phyloP scores from a whole-genome alignment of 2,797 vertebrate species.

The Alauda arvensis region DNA sequence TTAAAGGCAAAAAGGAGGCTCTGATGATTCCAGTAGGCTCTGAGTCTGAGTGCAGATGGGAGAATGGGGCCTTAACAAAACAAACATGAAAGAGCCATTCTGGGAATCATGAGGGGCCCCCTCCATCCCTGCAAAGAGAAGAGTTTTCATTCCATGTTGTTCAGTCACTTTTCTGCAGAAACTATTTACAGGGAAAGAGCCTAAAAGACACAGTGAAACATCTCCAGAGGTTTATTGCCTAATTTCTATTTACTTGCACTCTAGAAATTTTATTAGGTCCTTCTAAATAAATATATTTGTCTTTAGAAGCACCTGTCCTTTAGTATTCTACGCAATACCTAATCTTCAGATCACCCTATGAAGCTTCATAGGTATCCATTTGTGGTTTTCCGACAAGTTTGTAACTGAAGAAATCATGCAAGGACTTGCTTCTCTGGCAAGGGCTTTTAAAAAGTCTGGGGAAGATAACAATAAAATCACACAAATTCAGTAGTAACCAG shows the following conservation, averaged over 20 bases:
- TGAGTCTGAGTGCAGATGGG: neutral
- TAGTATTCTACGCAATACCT: neutral
- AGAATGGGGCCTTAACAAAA: neutral
- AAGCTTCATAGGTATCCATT: neutral
- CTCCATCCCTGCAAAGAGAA: neutral
- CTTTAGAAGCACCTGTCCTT: neutral
- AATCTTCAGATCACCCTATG: neutral
- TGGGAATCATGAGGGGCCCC: neutral
- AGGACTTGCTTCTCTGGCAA: neutral
- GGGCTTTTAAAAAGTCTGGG: neutral
- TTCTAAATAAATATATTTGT: neutral
- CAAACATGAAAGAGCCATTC: neutral
- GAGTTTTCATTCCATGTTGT: neutral
- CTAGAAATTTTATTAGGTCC: neutral
- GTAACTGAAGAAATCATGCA: neutral
- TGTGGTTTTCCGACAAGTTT: neutral
- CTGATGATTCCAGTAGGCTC: neutral
- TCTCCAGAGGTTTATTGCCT: neutral
- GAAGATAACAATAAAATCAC: neutral
- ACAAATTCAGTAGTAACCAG: neutral
- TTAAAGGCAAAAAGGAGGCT: neutral
- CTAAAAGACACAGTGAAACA: neutral
- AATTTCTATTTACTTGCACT: neutral
- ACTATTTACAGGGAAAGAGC: neutral
- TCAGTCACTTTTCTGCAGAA: neutral